A percentile compares a stretch with the other conserved stretches of the same genome.
Evolutionary conservation across 2,797 vertebrate species (phyloP).

Genomic region (Diplodus sargus): DNA sequence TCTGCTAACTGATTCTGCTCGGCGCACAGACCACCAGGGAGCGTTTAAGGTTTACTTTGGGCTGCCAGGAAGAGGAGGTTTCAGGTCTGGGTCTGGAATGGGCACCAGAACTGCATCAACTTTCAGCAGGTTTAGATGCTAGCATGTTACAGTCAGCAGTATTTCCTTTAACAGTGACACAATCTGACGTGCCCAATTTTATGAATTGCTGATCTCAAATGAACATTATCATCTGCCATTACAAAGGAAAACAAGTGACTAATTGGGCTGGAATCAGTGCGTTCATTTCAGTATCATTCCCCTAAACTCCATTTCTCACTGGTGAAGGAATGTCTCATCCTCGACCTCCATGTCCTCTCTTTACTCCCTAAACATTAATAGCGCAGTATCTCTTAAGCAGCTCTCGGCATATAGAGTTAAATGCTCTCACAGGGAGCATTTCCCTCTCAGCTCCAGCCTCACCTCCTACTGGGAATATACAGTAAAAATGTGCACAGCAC

Average conservation of each 20-base stretch:
- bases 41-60: too few species aligned
- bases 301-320: background rate
- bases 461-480: constrained; percentile 34
- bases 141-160: background rate
- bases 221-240: background rate
- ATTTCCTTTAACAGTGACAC: background rate
- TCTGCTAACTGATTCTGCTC: too few species aligned
- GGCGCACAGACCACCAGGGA: too few species aligned
- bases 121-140: too few species aligned
- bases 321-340: constrained; percentile 24
- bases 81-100: too few species aligned
- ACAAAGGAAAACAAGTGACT: background rate
- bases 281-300: background rate
- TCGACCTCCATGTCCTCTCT: background rate
- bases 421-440: constrained; percentile 32
- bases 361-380: constrained; percentile 49
- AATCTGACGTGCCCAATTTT: background rate
- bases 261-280: background rate
- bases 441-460: constrained; percentile 11
- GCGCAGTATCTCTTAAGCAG: constrained; percentile 32
- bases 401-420: constrained; percentile 23
- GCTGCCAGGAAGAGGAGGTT: too few species aligned
- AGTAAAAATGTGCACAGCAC: constrained; percentile 23
- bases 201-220: background rate
- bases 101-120: too few species aligned